Base-by-base conservation (phyloP, 2,797 vertebrate genomes). In the Clarias fuscus region DNA sequence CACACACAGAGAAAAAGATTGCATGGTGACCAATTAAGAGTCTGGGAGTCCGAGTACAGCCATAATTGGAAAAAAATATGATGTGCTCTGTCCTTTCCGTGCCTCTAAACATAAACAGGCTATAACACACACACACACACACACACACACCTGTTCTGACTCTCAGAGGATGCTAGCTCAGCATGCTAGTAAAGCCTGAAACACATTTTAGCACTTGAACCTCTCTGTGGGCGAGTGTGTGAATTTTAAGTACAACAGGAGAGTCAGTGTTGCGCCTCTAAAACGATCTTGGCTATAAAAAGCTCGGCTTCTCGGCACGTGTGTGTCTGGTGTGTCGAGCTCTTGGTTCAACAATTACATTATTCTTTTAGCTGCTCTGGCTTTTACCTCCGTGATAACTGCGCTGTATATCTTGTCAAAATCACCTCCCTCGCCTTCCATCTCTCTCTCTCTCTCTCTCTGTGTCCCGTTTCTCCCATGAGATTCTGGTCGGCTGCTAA, bases 101-200 rank as follows among this genome's bases (percentile, higher is more conserved):
- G 48, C 62, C 79, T 64, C 58, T 48, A 17, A 37, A 72, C 70
- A 72, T 10, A 43, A 40, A 24, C 37, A 68, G 27, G 10, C 13
- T n/a, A 13, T 13, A 13, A 27, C 7, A 77, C 4, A 58, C 73
- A 58, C 53, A 30, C 1, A 27, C 7, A 77, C 4, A 58, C 73
- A 58, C 53, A 30, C 1, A 64, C 0, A 80, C 61, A 80, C 77
- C 77, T 80, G 79, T 67, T 20, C 40, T 30, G 79, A 62, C 15
- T 80, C 78, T 80, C 61, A 4, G 59, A 62, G 61, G 59, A 64
- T 17, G 14, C 24, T 10, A 33, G 22, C 33, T 80, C 59, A 62
- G 79, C 40, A 67, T 30, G 37, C 62, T 22, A 67, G 62, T 30
- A 82, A 82, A 82, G 62, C 40, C 80, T 67, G 17, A 56, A 82